These are phyloP conservation scores for Burhinus bistriatus DNA, from an alignment of 2,113 vertebrate species.

Conservation along the genomic window DNA sequence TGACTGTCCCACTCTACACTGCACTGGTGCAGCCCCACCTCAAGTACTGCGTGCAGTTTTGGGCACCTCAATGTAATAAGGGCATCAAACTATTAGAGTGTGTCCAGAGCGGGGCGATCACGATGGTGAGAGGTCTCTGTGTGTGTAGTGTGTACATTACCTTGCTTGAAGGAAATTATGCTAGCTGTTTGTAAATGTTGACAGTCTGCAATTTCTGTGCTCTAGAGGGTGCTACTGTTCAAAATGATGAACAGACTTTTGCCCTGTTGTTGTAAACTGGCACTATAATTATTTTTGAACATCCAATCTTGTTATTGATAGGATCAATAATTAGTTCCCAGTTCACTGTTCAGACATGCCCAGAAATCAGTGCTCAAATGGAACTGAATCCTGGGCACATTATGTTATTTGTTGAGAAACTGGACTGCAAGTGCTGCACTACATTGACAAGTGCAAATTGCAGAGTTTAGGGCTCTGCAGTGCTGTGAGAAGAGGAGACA, in stretches of 20 bases:
- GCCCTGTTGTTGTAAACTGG: neutral
- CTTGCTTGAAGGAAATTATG: neutral
- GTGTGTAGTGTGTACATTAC: no score
- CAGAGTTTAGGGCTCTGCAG: no score
- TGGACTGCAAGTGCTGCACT: no score
- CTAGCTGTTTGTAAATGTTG: neutral
- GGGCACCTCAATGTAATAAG: neutral
- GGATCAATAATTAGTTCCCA: neutral
- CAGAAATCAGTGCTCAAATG: neutral
- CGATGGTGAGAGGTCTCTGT: no score
- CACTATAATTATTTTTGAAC: neutral
- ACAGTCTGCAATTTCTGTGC: neutral
- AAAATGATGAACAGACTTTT: neutral
- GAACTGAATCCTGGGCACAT: neutral
- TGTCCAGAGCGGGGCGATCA: neutral
- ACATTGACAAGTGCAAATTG: accelerated
- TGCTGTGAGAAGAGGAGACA: no score
- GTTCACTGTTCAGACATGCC: neutral
- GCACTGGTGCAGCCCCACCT: neutral
- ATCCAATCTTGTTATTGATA: neutral
- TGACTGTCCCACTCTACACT: neutral
- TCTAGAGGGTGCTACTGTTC: neutral
- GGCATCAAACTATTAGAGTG: neutral
- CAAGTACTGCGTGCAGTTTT: neutral
- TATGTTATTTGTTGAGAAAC: neutral